phyloP scores from a whole-genome alignment of 2,113 vertebrate genomes.

The Hippocampus abdominalis region DNA sequence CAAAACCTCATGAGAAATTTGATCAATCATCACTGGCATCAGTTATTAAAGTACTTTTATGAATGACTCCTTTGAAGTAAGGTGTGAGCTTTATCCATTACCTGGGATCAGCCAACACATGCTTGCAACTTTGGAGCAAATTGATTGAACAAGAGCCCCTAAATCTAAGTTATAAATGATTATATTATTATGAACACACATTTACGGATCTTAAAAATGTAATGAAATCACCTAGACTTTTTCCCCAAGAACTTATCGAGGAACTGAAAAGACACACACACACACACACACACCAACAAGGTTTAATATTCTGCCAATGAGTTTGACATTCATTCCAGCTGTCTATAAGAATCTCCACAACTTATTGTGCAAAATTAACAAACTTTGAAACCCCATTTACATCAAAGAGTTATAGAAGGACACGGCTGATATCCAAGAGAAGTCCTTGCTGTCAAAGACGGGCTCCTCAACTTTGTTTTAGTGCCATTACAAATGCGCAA shows the following conservation, averaged over 20 bases:
- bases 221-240: not conserved
- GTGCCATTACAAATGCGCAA: conserved; percentile 43
- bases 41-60: not conserved
- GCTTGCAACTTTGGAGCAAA: not conserved
- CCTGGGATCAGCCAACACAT: not conserved
- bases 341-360: too few relatives aligned
- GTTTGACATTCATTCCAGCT: not conserved
- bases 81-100: not conserved
- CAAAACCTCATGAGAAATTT: not conserved
- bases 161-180: not conserved
- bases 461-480: not conserved
- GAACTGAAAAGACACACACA: not conserved
- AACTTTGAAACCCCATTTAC: not conserved
- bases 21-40: not conserved
- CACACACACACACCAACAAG: too few relatives aligned
- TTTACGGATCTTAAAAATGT: not conserved
- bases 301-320: not conserved
- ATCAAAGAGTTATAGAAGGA: not conserved
- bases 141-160: not conserved
- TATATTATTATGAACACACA: not conserved
- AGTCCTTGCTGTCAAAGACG: not conserved
- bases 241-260: not conserved
- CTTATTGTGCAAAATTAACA: not conserved
- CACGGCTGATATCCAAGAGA: not conserved
- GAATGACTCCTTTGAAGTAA: not conserved